These are phyloP conservation scores for Trissoscelio sp. DNA, from an alignment of 2,888 invertebrate species.

Conservation along the genomic window DNA sequence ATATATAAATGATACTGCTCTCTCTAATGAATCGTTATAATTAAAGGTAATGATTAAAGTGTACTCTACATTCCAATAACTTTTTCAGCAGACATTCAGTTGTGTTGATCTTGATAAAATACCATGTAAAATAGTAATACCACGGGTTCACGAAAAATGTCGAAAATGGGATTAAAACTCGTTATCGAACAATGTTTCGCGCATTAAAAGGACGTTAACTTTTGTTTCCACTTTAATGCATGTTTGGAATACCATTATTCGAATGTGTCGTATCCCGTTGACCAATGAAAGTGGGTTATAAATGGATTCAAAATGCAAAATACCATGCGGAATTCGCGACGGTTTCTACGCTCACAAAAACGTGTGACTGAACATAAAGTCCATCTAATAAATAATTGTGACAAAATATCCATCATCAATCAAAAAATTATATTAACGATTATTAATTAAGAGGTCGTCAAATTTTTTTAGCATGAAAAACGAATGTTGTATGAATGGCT, in stretches of 20 bases:
- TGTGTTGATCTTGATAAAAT: slow-evolving; percentile 29
- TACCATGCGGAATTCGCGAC: slow-evolving; percentile 9
- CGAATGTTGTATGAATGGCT: slow-evolving; percentile 20
- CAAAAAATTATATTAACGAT: slow-evolving; percentile 3
- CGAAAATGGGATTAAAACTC: slow-evolving; percentile 14
- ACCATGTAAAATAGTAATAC: not conserved
- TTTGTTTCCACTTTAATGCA: slow-evolving; percentile 17
- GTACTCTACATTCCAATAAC: slow-evolving; percentile 46
- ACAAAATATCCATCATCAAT: slow-evolving; percentile 26
- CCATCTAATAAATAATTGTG: slow-evolving; percentile 21
- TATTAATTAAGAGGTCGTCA: slow-evolving; percentile 39
- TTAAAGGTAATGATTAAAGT: slow-evolving; percentile 52
- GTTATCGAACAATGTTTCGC: not conserved
- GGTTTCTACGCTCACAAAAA: slow-evolving; percentile 13
- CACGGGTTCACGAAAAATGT: slow-evolving; percentile 7
- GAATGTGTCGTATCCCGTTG: slow-evolving; percentile 4
- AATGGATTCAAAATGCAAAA: slow-evolving; percentile 38
- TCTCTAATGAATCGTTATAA: slow-evolving; percentile 59
- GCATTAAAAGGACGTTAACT: slow-evolving; percentile 9
- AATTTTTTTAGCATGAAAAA: slow-evolving; percentile 1
- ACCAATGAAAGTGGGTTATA: slow-evolving; percentile 48
- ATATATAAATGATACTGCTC: slow-evolving; percentile 37
- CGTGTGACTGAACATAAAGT: slow-evolving; percentile 24
- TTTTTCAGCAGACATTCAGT: slow-evolving; percentile 21
- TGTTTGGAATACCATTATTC: slow-evolving; percentile 14